A percentile compares a stretch with the other conserved stretches of the same genome.
phyloP scores from a whole-genome alignment of 2,113 vertebrate species.

The Saimiri boliviensis region DNA sequence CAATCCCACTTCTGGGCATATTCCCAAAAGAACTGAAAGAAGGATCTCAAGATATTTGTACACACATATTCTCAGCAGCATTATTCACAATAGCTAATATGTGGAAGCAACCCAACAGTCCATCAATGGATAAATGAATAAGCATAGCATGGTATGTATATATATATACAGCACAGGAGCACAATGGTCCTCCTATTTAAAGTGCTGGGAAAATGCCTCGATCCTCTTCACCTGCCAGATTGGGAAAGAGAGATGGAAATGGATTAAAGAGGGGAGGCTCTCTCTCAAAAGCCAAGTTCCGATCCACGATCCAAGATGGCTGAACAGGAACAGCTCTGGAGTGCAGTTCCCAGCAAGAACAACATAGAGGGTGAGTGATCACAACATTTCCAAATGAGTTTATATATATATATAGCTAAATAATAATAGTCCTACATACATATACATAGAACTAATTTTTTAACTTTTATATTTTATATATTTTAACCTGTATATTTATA shows the following conservation, averaged over 20 bases:
- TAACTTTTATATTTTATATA: too few relatives aligned
- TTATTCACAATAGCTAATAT: not conserved
- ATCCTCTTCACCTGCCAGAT: not conserved
- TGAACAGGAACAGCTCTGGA: too few relatives aligned
- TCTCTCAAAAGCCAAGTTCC: not conserved
- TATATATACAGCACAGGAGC: not conserved
- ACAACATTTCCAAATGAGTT: too few relatives aligned
- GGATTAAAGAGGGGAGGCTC: too few relatives aligned
- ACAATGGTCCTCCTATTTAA: not conserved
- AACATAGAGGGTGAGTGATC: too few relatives aligned
- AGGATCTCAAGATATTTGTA: not conserved
- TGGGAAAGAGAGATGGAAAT: not conserved
- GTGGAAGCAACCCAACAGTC: not conserved
- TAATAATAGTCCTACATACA: too few relatives aligned
- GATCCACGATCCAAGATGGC: too few relatives aligned
- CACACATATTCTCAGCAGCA: not conserved
- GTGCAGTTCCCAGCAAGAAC: too few relatives aligned
- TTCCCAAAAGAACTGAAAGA: not conserved
- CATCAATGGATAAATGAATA: not conserved
- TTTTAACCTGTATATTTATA: too few relatives aligned
- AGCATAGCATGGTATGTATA: too few relatives aligned
- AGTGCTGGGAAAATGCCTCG: not conserved
- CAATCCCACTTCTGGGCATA: not conserved
- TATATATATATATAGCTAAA: too few relatives aligned
- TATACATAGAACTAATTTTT: too few relatives aligned